phyloP scores from a whole-genome alignment of 2,113 vertebrate species.

The Acrocephalus kingi region DNA sequence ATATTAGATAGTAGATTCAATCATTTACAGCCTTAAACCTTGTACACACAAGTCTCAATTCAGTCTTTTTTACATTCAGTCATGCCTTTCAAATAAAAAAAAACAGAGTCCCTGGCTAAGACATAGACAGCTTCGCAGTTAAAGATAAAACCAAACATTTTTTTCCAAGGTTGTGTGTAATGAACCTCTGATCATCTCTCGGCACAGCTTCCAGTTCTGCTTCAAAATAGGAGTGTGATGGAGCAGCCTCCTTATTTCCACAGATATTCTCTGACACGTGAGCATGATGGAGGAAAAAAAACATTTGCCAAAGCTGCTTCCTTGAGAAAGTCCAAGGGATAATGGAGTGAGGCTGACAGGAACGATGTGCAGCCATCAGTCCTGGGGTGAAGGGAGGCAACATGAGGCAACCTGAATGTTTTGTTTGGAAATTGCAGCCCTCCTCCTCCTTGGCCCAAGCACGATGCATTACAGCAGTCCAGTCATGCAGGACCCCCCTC shows the following conservation, averaged over 20 bases:
- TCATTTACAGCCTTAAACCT: background rate
- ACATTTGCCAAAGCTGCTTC: background rate
- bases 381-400: background rate
- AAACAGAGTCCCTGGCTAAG: background rate
- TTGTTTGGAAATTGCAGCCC: background rate
- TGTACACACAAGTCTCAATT: background rate
- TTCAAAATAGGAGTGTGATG: background rate
- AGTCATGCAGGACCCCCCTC: background rate
- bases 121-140: background rate
- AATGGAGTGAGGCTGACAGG: background rate
- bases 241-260: background rate
- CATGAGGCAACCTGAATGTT: accelerated
- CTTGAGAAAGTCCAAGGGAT: background rate
- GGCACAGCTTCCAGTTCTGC: background rate
- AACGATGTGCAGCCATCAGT: accelerated
- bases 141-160: background rate
- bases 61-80: background rate
- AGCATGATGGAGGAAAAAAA: background rate
- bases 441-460: background rate
- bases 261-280: background rate
- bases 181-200: background rate
- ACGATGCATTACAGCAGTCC: background rate
- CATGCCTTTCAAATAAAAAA: background rate
- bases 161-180: background rate
- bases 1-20: background rate